Evolutionary conservation across 1,140 invertebrate species (phyloP).

Genomic region (Drosophila murphyi): DNA sequence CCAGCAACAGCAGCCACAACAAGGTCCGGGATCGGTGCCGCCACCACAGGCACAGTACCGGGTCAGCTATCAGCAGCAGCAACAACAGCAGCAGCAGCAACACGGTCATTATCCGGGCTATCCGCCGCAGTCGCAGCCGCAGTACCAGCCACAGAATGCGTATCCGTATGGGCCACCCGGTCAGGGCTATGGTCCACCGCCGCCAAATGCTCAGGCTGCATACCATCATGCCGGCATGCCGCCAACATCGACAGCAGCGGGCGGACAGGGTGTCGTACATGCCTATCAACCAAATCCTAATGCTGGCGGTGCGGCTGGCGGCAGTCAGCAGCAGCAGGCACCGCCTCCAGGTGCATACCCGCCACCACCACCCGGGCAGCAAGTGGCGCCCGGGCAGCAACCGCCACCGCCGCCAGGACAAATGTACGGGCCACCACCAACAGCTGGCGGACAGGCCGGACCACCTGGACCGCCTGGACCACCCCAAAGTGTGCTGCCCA

Average conservation of each 20-base stretch:
- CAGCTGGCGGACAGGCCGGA: conserved; percentile 82
- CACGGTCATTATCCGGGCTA: conserved; percentile 85
- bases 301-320: conserved; percentile 29
- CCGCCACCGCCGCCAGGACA: conserved; percentile 69
- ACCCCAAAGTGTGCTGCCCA: conserved; percentile 58
- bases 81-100: conserved; percentile 84
- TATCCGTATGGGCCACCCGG: conserved; percentile 84
- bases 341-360: conserved; percentile 71
- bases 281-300: conserved; percentile 67
- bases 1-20: conserved; percentile 83
- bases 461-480: conserved; percentile 62
- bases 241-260: conserved; percentile 50
- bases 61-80: conserved; percentile 85
- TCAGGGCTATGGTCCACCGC: conserved; percentile 74
- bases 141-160: conserved; percentile 85
- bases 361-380: conserved; percentile 67
- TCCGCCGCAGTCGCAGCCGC: conserved; percentile 84
- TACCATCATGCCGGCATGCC: conserved; percentile 83
- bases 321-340: conserved; percentile 65
- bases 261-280: conserved; percentile 51
- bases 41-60: conserved; percentile 84
- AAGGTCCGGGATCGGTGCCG: conserved; percentile 61
- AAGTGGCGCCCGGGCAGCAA: conserved; percentile 60
- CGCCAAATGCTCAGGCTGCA: conserved; percentile 77
- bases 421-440: conserved; percentile 82